phyloP scores from a whole-genome alignment of 2,797 vertebrate genomes.

The Amphiprion clarkii region DNA sequence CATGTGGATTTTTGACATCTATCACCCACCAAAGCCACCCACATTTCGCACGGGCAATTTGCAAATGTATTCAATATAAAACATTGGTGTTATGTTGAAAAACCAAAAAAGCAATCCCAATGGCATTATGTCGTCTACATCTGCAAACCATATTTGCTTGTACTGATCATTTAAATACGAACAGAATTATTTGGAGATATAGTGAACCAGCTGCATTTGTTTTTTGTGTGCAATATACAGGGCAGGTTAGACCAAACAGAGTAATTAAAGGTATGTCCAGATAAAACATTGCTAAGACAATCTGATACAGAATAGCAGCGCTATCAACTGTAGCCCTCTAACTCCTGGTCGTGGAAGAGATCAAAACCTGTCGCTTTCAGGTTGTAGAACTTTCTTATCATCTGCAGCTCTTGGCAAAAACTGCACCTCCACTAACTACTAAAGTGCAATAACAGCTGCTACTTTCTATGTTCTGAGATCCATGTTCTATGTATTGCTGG shows the following conservation, averaged over 20 bases:
- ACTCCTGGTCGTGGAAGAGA: no score
- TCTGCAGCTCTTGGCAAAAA: not conserved
- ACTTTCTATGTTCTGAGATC: not conserved
- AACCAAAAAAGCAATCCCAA: no score
- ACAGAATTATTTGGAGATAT: no score
- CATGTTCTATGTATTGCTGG: no score
- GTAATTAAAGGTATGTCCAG: not conserved
- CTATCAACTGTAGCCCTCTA: not conserved
- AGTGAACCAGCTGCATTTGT: not conserved
- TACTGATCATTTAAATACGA: not conserved
- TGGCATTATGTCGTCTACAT: no score
- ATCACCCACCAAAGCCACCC: no score
- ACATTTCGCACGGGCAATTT: no score
- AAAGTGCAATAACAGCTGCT: not conserved
- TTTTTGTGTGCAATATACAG: not conserved
- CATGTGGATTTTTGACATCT: no score
- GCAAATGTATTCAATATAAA: not conserved
- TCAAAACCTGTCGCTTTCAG: no score
- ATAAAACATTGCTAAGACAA: not conserved
- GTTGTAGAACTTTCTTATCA: not conserved
- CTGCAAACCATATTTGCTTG: not conserved
- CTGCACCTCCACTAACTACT: not conserved
- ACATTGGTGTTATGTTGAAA: not conserved
- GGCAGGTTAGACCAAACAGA: not conserved
- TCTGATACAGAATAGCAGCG: not conserved